Base-by-base conservation (phyloP, 1,140 invertebrate genomes). In the Tenebrio molitor region DNA sequence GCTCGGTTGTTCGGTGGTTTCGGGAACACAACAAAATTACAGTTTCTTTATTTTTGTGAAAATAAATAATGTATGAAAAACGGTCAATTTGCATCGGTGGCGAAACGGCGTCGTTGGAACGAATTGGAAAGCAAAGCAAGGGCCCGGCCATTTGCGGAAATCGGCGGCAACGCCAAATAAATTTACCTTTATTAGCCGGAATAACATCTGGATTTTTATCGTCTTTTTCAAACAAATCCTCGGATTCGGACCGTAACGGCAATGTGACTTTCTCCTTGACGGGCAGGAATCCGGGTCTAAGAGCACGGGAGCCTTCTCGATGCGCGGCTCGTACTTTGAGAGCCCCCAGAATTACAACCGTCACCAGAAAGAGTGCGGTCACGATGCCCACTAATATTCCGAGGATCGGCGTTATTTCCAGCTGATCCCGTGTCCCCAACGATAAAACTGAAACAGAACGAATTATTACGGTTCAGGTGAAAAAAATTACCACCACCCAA, bases 151-250 rank as follows among this genome's bases (percentile, higher is more conserved):
- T 33, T 39, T 39, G 36, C 36, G 12, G n/a, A 39, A 39, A 7
- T 39, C n/a, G 36, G 7, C n/a, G 36, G n/a, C n/a, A 39, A 39
- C n/a, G 36, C 36, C 36, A 58, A 29, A 29, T 58, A 58, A 53
- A 58, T 83, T 86, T 86, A 95, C 93, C 92, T 92, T 94, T 94
- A 83, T 92, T 94, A 79, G 91, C 89, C 3, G 93, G 93, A 69
- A 95, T 91, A 50, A 95, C 89, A 82, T 95, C 93, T 1, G 93
- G 93, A 85, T 95, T 95, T 75, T 92, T 90, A 78, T 95, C 93
- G 77, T 95, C 93, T 41, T 86, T 86, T 67, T 89, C 89, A 78
- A 90, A 91, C 72, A 91, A 84, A 80, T 91, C 90, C 74, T 91
- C 89, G 3, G 88, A 90, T 76, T 91, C 89, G 72, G 85, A 85